Conservation (phyloP, 2,888 invertebrate species). For the Eustalomyia histrio region DNA sequence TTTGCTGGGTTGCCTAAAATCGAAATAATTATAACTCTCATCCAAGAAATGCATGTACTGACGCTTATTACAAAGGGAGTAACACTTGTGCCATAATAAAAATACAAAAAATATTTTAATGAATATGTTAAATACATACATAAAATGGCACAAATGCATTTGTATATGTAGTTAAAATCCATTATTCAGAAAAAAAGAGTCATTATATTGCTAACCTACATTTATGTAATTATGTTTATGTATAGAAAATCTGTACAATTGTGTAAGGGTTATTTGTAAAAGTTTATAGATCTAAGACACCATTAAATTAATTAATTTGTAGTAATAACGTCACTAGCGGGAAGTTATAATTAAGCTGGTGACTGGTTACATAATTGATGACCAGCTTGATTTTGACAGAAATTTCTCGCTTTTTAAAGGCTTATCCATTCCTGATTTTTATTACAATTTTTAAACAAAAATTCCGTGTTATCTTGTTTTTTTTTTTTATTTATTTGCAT, state of each 20-base stretch:
- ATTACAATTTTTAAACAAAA: too few relatives aligned
- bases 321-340: too few relatives aligned
- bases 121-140: conserved; percentile 17
- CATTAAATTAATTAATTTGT: too few relatives aligned
- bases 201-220: conserved; percentile 53
- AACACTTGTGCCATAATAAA: conserved; percentile 33
- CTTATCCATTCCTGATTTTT: too few relatives aligned
- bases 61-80: not conserved
- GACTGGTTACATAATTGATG: too few relatives aligned
- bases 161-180: conserved; percentile 11
- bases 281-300: not conserved
- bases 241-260: not conserved
- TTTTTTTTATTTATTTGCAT: too few relatives aligned
- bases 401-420: too few relatives aligned
- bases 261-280: not conserved
- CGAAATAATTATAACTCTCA: not conserved
- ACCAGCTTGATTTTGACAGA: too few relatives aligned
- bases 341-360: too few relatives aligned
- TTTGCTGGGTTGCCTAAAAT: too few relatives aligned
- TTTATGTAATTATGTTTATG: conserved; percentile 18
- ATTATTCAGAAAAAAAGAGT: conserved; percentile 29
- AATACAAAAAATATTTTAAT: conserved; percentile 52
- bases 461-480: too few relatives aligned
- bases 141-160: conserved; percentile 58
- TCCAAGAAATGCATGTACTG: not conserved